Conservation (phyloP, 2,113 vertebrate genomes). For the Herpetotheres cachinnans region DNA sequence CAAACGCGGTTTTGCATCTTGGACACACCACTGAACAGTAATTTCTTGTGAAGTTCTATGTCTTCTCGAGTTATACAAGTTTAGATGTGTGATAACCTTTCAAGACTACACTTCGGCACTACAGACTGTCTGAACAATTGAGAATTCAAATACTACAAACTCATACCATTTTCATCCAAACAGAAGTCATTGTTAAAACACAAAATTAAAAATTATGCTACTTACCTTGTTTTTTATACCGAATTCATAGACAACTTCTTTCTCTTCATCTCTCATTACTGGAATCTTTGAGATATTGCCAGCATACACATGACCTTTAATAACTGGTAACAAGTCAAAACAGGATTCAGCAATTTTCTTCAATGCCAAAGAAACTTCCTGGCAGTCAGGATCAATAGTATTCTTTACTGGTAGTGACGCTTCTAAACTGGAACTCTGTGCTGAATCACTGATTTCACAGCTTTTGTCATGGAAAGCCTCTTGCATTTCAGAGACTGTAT, state of each 20-base stretch:
- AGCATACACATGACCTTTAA: constrained; percentile 82
- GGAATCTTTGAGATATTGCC: constrained; percentile 84
- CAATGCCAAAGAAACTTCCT: constrained; percentile 64
- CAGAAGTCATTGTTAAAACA: not conserved
- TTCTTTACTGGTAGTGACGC: not conserved
- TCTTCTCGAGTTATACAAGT: not conserved
- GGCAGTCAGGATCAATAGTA: not conserved
- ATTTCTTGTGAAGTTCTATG: not conserved
- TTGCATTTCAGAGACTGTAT: not conserved
- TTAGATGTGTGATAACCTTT: not conserved
- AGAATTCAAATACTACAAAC: not conserved
- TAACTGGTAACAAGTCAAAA: constrained; percentile 90
- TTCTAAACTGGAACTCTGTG: not conserved
- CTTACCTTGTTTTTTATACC: constrained; percentile 79
- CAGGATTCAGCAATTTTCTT: constrained; percentile 77
- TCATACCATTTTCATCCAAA: not conserved
- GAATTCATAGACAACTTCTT: constrained; percentile 84
- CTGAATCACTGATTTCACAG: not conserved
- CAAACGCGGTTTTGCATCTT: not conserved
- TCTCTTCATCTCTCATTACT: constrained; percentile 89
- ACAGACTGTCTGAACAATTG: not conserved
- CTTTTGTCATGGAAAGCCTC: not conserved
- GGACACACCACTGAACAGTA: not conserved
- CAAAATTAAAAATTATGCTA: not conserved
- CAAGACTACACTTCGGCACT: not conserved